These are phyloP conservation scores for Acanthosepion lycidas DNA, from an alignment of 2,888 invertebrate species.

Conservation along the genomic window DNA sequence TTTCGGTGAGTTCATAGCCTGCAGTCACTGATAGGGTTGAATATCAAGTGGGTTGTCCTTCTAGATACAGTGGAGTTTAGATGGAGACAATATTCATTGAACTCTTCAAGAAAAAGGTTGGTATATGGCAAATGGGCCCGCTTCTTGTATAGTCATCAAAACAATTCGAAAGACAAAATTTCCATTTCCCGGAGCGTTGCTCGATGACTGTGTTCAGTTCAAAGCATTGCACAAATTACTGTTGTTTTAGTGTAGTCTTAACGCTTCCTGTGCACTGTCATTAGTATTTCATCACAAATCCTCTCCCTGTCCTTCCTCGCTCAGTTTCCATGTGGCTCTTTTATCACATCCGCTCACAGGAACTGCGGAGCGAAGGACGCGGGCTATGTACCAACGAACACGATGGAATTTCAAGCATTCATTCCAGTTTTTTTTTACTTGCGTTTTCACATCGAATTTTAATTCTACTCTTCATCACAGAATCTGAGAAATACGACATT, in stretches of 20 bases:
- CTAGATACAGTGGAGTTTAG: conserved; percentile 6
- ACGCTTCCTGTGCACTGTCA: conserved; percentile 46
- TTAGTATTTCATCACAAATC: conserved; percentile 43
- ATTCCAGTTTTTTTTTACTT: neutral
- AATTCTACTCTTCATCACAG: neutral
- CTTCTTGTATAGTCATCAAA: conserved; percentile 23
- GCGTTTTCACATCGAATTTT: neutral
- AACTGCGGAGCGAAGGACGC: neutral
- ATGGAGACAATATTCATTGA: conserved; percentile 9
- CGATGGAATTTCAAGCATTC: conserved; percentile 14
- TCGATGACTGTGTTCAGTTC: conserved; percentile 43
- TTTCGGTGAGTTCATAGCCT: conserved; percentile 34
- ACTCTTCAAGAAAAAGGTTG: neutral
- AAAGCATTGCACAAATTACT: conserved; percentile 40
- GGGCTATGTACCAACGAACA: neutral
- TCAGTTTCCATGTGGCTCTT: neutral
- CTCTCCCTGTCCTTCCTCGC: conserved; percentile 8
- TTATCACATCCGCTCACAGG: conserved; percentile 33
- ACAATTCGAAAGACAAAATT: conserved; percentile 33
- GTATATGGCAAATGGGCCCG: conserved; percentile 33
- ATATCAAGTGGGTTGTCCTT: conserved; percentile 41
- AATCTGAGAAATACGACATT: neutral
- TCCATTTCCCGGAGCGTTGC: conserved; percentile 40
- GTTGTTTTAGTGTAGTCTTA: conserved; percentile 41
- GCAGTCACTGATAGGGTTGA: conserved; percentile 6